Base-by-base conservation (phyloP, 2,113 vertebrate genomes). In the Sterrhoptilus dennistouni region DNA sequence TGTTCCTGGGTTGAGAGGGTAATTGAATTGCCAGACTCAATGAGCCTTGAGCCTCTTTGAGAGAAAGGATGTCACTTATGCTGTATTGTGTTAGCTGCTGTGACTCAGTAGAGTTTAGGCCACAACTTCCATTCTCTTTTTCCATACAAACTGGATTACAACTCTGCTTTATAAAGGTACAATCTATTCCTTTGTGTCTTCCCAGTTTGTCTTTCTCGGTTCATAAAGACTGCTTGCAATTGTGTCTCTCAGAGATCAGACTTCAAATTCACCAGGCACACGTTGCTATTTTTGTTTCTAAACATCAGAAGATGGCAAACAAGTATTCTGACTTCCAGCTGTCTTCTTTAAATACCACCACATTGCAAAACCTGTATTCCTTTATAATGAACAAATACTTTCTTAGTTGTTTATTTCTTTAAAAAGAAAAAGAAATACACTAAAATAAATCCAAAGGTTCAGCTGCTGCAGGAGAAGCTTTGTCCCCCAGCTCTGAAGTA, bases 1-100 rank as follows among this genome's bases (percentile, higher is more conserved):
- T 94, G 78, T 94, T 96, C 79, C 78, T 95, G 94, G 95, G 80
- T 95, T 95, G 95, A 97, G 90, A 98, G 96, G 95, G 97, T 98
- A 98, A 98, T 98, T 98, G 98, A 98, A 97, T 97, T 82, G 54
- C 95, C 87, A 93, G 93, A 68, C 66, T 97, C 96, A 92, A 77
- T 95, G 97, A 98, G 93, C 93, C 97, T 93, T 92, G 93, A 35
- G 59, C 60, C 76, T 96, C 96, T 96, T 91, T 87, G 92, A 95
- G 87, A 87, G 96, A 87, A 97, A 97, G 57, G 93, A 83, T 97
- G 96, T 96, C 93, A 52, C 89, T 97, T 93, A 66, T 1, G 20
- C 87, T 88, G 68, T 70, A 96, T 93, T 97, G 91, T 98, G 95
- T 92, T 92, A 79, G 82, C 83, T 86, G 79, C 93, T 94, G 82